phyloP scores from a whole-genome alignment of 64 coral and sea anemone species.

The Montipora efflorescens region DNA sequence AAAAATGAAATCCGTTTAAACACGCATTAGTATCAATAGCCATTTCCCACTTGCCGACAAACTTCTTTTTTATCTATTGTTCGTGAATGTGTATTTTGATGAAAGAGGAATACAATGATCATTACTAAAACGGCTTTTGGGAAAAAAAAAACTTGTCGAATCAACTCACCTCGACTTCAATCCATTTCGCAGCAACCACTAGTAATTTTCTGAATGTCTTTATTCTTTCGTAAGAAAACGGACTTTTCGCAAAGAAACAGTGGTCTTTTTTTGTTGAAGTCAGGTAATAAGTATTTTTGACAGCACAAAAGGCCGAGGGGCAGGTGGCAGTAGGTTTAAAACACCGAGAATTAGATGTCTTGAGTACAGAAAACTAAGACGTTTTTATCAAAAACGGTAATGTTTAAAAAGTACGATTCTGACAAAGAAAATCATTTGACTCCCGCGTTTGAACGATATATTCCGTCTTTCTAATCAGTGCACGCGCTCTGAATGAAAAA shows the following conservation, averaged over 20 bases:
- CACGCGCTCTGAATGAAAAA: neutral
- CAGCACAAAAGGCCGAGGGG: neutral
- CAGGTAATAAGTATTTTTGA: neutral
- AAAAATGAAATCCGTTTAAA: slow-evolving; percentile 35
- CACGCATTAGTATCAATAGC: slow-evolving; percentile 42
- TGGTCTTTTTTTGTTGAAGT: neutral
- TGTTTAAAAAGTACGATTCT: slow-evolving; percentile 4
- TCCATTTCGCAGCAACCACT: neutral
- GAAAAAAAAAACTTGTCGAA: neutral
- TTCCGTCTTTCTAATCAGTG: neutral
- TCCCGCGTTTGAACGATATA: neutral
- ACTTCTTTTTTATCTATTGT: slow-evolving; percentile 3
- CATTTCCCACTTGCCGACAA: slow-evolving; percentile 36
- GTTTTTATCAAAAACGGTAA: neutral
- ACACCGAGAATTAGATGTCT: slow-evolving; percentile 7
- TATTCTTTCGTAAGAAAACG: neutral
- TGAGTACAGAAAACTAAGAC: neutral
- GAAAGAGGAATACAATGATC: neutral
- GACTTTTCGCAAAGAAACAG: neutral
- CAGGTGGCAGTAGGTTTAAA: slow-evolving; percentile 41
- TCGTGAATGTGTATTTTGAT: slow-evolving; percentile 34
- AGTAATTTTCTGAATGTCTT: slow-evolving; percentile 19
- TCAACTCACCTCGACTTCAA: neutral
- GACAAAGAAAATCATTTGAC: neutral
- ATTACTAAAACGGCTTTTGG: neutral